These are phyloP conservation scores for Pygocentrus nattereri DNA, from an alignment of 2,797 vertebrate genomes.

Conservation along the genomic window DNA sequence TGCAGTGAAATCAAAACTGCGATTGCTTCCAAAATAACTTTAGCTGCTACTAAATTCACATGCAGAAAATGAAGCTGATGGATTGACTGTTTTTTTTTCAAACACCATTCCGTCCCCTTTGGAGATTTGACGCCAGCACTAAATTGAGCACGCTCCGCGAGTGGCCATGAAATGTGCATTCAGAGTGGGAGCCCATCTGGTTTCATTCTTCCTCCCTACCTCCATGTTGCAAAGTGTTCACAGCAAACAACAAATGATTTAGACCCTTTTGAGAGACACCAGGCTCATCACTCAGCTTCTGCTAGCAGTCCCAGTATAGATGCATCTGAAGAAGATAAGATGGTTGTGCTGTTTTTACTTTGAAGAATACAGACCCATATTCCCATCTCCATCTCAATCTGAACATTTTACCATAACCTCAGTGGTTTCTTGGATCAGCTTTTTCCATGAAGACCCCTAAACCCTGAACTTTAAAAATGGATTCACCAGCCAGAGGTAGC, in stretches of 20 bases:
- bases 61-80: constrained; percentile 16
- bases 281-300: constrained; percentile 8
- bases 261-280: constrained; percentile 22
- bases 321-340: not conserved
- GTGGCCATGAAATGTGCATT: constrained; percentile 19
- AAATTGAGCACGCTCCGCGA: constrained; percentile 2
- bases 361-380: not conserved
- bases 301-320: not conserved
- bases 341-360: not conserved
- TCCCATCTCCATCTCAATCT: not conserved
- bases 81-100: constrained; percentile 31
- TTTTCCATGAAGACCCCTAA: not conserved
- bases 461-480: too few relatives aligned
- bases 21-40: constrained; percentile 22
- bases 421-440: not conserved
- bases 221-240: constrained; percentile 12
- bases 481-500: too few relatives aligned
- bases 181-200: constrained; percentile 28
- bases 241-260: constrained; percentile 28
- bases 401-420: not conserved
- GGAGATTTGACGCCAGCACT: constrained; percentile 22
- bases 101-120: constrained; percentile 11
- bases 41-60: constrained; percentile 25
- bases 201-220: constrained; percentile 37
- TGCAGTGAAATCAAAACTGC: constrained; percentile 25